Evolutionary conservation across 2,888 invertebrate genomes (phyloP).

Genomic region (Sminthurinus aureus): DNA sequence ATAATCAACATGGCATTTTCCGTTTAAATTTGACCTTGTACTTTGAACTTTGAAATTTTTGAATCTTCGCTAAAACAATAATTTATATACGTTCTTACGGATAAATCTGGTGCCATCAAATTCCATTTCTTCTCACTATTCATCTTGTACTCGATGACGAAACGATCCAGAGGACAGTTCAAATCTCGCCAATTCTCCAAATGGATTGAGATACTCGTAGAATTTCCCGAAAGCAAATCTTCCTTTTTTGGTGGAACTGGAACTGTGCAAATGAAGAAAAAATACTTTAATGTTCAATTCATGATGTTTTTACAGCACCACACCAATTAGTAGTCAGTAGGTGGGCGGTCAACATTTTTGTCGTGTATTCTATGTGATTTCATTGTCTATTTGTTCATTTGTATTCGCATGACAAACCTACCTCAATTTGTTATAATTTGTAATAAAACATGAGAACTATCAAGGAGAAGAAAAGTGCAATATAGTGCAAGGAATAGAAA

Average conservation of each 20-base stretch:
- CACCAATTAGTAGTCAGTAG: too few species aligned
- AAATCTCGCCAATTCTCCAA: conserved; percentile 89
- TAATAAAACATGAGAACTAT: too few species aligned
- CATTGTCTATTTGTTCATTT: too few species aligned
- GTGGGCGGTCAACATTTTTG: too few species aligned
- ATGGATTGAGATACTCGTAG: conserved; percentile 84
- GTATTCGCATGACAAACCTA: too few species aligned
- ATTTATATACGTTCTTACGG: conserved; percentile 9
- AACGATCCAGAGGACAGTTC: conserved; percentile 86
- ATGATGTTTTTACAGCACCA: not conserved
- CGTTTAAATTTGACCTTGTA: not conserved
- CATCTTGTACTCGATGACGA: conserved; percentile 78
- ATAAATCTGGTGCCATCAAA: conserved; percentile 7
- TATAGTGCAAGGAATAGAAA: too few species aligned
- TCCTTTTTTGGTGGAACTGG: conserved; percentile 55
- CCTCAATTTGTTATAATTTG: too few species aligned
- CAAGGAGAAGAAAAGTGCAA: too few species aligned
- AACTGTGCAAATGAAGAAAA: conserved; percentile 33
- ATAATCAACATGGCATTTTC: not conserved
- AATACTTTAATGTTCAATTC: not conserved
- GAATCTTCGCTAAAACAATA: too few species aligned
- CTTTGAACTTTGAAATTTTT: not conserved
- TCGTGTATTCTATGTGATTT: too few species aligned
- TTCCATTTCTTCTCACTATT: conserved; percentile 48
- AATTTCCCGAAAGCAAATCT: conserved; percentile 54